A percentile compares a stretch with the other conserved stretches of the same genome.
Conservation (phyloP, 2,797 vertebrate species). For the Ibycter americanus region DNA sequence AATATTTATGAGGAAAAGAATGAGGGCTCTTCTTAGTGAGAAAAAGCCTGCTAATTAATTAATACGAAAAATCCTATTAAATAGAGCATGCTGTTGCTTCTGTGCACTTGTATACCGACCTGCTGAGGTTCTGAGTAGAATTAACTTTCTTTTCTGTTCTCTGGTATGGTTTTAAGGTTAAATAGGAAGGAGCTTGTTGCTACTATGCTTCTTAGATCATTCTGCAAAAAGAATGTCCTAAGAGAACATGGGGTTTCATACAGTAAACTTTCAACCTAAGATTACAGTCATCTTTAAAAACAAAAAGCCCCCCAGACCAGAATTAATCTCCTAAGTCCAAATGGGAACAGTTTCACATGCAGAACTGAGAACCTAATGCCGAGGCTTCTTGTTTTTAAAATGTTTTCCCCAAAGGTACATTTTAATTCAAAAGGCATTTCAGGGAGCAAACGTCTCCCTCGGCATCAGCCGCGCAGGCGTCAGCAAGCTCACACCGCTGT, state of each 20-base stretch:
- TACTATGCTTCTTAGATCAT: background rate
- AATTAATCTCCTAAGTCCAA: background rate
- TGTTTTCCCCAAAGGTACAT: background rate
- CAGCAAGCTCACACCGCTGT: fast-evolving
- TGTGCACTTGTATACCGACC: background rate
- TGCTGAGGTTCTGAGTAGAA: background rate
- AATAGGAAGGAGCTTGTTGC: background rate
- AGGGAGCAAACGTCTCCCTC: background rate
- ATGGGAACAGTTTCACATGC: background rate
- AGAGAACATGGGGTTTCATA: background rate
- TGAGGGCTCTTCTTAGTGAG: background rate
- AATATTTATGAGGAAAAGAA: background rate
- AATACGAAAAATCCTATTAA: background rate
- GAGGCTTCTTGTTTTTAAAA: background rate
- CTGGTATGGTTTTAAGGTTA: background rate
- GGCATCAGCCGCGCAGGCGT: fast-evolving
- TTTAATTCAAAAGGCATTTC: background rate
- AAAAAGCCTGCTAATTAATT: background rate
- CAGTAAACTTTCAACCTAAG: background rate
- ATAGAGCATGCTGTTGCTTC: background rate
- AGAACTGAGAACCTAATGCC: background rate
- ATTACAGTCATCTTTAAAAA: background rate
- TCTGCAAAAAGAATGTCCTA: background rate
- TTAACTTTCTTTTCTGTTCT: background rate
- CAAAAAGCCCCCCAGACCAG: background rate